Evolutionary conservation across 2,888 invertebrate genomes (phyloP), one percentile per base, ranked within the genome.

Genomic region (Oegoconia quadripuncta): DNA sequence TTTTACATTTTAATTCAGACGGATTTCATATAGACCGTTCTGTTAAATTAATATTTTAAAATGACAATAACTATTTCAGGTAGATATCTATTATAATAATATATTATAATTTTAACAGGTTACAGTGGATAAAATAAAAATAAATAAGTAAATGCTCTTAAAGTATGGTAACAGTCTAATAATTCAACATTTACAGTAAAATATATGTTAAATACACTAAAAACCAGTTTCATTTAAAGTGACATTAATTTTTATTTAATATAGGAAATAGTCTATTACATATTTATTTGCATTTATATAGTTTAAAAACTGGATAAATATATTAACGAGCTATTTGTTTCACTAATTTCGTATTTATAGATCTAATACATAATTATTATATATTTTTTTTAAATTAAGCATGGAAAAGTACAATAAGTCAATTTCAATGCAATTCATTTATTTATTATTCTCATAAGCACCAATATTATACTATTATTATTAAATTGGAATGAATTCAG

Each of bases 401-500:
- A 44, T 51, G 48, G 46, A 46, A 48, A 43, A 46, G 42, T 47
- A 31, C 23, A 38, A 35, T 42, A 50, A n/a, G n/a, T n/a, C n/a
- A n/a, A 58, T 55, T 18, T 27, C 12, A 28, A 38, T 34, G 72
- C 64, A 58, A 59, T 64, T 47, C 32, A 51, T 63, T 54, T 64
- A 13, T n/a, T n/a, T n/a, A 59, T 64, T 67, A 68, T 60, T 62
- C 48, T 68, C 63, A 58, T 60, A 78, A 78, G 78, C 78, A 78
- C 77, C 78, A 75, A 72, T 67, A 66, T 64, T 67, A 69, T 66
- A 64, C 47, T 59, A 62, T 57, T 47, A 53, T 48, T 48, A 50
- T 42, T 48, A 40, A 44, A 42, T 38, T 33, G 37, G 38, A 28
- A 14, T 28, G 31, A 31, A 31, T 31, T 31, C 6, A 17, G n/a